Evolutionary conservation across 2,113 vertebrate genomes (phyloP), one percentile per base, ranked within the genome.

Genomic region (Rhegmatorhina hoffmannsi): DNA sequence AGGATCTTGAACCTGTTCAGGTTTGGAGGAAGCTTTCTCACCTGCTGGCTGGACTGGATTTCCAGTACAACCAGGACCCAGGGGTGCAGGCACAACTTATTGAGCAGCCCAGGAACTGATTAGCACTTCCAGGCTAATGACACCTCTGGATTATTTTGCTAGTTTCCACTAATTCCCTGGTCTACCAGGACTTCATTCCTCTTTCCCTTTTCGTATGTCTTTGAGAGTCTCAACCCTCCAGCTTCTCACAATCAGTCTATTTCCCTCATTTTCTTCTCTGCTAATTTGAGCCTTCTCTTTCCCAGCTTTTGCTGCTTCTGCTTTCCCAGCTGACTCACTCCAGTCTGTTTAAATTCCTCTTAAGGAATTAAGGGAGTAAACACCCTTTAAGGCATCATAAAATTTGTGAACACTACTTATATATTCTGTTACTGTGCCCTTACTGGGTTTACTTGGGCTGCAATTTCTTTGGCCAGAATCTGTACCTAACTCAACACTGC

Each of bases 1-100:
- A 90, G 31, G 18, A 82, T 49, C 28, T 53, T 64, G 46, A 90
- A 72, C 18, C 16, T 7, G 1, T 49, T 64, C 36, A 58, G 15
- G 36, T 73, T 34, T 79, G 21, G 8, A 7, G 17, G 13, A 2
- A 52, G 21, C 12, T 52, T 26, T 36, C 59, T 52, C 28, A 74
- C 23, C 59, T 59, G 15, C 21, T 59, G 52, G 7, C 20, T 33
- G 21, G 31, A 66, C 44, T 74, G 53, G 67, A 75, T 58, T 87
- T 76, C 17, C 58, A 83, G 49, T 36, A 18, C 53, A 82, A 43
- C 4, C 62, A 73, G 11, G 5, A 80, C 7, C 4, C 26, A 56
- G 0, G 0, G 3, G 66, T n/a, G n/a, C 36, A 60, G 26, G 34
- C 17, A 56, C 5, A 72, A 50, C 5, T 36, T 24, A 70, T 62